Evolutionary conservation across 1,140 invertebrate species (phyloP).

Genomic region (Drosophila lowei): DNA sequence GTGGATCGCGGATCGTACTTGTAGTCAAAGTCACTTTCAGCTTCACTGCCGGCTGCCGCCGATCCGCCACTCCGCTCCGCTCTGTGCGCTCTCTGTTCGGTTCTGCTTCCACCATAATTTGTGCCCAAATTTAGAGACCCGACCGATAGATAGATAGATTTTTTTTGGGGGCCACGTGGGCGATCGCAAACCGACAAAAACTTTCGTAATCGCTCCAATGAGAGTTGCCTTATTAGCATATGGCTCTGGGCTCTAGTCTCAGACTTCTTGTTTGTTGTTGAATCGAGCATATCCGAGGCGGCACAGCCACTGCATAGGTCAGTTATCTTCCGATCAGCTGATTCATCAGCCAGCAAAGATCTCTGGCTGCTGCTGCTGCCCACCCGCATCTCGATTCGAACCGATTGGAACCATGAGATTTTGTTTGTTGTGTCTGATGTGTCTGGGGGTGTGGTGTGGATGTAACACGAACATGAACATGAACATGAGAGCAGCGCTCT

Average conservation of each 20-base stretch:
- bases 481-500: slow-evolving; percentile 32
- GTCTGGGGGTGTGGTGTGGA: slow-evolving; percentile 44
- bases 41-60: slow-evolving; percentile 45
- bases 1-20: slow-evolving; percentile 46
- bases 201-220: slow-evolving; percentile 59
- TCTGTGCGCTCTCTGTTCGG: slow-evolving; percentile 24
- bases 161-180: slow-evolving; percentile 62
- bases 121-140: slow-evolving; percentile 73
- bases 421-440: slow-evolving; percentile 40
- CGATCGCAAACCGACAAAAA: slow-evolving; percentile 49
- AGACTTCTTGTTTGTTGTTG: slow-evolving; percentile 47
- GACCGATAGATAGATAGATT: neutral
- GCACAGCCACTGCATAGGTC: slow-evolving; percentile 56
- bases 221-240: slow-evolving; percentile 69
- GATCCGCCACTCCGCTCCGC: too few species aligned
- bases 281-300: neutral
- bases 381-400: slow-evolving; percentile 42
- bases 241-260: slow-evolving; percentile 19
- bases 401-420: slow-evolving; percentile 26
- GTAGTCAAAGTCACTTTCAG: slow-evolving; percentile 81
- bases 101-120: slow-evolving; percentile 72
- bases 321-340: slow-evolving; percentile 66
- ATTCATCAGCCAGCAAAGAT: slow-evolving; percentile 59
- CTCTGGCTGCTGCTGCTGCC: slow-evolving; percentile 17
- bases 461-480: slow-evolving; percentile 63